These are phyloP conservation scores for Pantala flavescens DNA, from an alignment of 1,140 invertebrate species.

Conservation along the genomic window DNA sequence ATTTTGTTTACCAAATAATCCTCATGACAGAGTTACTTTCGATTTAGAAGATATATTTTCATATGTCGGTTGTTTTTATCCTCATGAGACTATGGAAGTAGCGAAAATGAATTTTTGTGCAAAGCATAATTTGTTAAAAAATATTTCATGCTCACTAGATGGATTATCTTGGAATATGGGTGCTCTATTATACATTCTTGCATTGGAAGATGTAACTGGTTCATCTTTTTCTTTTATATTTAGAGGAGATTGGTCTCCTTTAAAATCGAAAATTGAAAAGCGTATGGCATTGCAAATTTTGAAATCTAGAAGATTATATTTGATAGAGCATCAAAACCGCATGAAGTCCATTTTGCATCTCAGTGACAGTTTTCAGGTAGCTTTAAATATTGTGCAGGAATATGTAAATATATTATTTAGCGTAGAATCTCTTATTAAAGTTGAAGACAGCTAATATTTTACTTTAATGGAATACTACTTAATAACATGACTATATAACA, in stretches of 20 bases:
- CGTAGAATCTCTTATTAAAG: no score
- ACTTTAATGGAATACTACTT: no score
- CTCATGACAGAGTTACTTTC: constrained; percentile 46
- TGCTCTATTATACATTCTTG: constrained; percentile 31
- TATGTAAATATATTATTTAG: constrained; percentile 26
- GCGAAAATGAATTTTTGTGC: background rate
- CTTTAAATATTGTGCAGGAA: constrained; percentile 30
- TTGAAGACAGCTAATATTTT: no score
- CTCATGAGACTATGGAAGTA: no score
- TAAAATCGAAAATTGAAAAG: background rate
- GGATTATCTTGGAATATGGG: constrained; percentile 45
- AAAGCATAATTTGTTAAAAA: constrained; percentile 33
- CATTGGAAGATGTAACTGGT: background rate
- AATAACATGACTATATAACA: no score
- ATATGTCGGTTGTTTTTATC: no score
- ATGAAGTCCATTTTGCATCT: constrained; percentile 25
- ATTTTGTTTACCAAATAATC: constrained; percentile 52
- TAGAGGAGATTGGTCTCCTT: background rate
- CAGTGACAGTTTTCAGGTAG: constrained; percentile 30
- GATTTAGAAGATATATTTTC: constrained; percentile 33
- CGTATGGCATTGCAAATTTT: constrained; percentile 24
- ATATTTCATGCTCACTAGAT: constrained; percentile 41
- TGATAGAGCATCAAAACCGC: constrained; percentile 22
- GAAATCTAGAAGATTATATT: constrained; percentile 26
- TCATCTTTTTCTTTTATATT: background rate